Percentiles rank a stretch among this genome's conserved stretches.
These are phyloP conservation scores for Holothuria leucospilota DNA, from an alignment of 53 echinoderm and acorn worm genomes.

Conservation along the genomic window DNA sequence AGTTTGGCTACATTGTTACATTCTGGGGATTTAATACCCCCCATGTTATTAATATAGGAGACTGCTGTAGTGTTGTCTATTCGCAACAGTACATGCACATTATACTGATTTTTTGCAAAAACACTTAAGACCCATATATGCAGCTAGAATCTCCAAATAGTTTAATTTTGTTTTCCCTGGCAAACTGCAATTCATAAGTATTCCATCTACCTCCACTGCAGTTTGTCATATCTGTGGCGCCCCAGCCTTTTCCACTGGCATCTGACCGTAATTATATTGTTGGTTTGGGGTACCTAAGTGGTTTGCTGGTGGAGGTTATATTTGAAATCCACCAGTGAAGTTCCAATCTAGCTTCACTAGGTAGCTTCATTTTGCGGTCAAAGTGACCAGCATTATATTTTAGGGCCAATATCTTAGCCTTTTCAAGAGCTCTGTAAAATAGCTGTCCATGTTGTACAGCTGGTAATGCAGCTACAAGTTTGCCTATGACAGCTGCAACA, in stretches of 20 bases:
- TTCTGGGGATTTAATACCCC: background rate
- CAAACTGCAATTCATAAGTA: background rate
- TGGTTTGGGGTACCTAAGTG: too few relatives aligned
- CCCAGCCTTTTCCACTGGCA: too few relatives aligned
- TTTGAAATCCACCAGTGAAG: too few relatives aligned
- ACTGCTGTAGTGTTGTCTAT: slow-evolving; percentile 39
- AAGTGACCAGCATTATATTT: slow-evolving; percentile 48
- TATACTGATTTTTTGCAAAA: slow-evolving; percentile 30
- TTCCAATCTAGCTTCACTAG: too few relatives aligned
- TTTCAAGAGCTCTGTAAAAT: slow-evolving; percentile 53
- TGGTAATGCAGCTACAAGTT: slow-evolving; percentile 56
- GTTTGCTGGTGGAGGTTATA: too few relatives aligned
- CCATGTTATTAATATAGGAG: too few relatives aligned
- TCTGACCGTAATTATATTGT: too few relatives aligned
- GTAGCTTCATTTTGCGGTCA: slow-evolving; percentile 11
- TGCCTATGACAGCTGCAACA: slow-evolving; percentile 62
- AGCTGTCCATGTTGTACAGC: slow-evolving; percentile 65
- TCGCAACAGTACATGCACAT: background rate
- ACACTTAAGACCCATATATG: slow-evolving; percentile 57
- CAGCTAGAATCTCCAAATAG: slow-evolving; percentile 62
- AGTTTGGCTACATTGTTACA: slow-evolving; percentile 13
- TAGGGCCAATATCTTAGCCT: slow-evolving; percentile 28
- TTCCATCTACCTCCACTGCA: background rate
- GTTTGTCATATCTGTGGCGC: too few relatives aligned
- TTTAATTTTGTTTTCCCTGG: slow-evolving; percentile 54